phyloP scores from a whole-genome alignment of 2,888 invertebrate species.

The Amiota mariae region DNA sequence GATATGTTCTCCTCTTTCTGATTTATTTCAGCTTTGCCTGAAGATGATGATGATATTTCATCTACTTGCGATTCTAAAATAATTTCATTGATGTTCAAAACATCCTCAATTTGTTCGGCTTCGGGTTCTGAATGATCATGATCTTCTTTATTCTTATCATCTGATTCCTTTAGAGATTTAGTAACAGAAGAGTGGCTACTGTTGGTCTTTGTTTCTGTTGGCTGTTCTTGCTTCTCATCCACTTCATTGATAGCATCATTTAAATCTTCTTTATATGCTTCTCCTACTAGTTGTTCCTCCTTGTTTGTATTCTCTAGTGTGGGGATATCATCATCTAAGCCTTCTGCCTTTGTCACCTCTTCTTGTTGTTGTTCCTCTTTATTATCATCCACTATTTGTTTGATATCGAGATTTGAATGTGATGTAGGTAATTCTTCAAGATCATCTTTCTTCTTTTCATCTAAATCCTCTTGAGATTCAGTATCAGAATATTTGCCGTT shows the following conservation, averaged over 20 bases:
- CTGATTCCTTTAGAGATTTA: too few species aligned
- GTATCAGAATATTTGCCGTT: too few species aligned
- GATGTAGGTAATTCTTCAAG: too few species aligned
- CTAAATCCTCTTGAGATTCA: too few species aligned
- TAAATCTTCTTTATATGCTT: not conserved
- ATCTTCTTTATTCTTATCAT: too few species aligned
- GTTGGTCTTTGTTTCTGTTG: too few species aligned
- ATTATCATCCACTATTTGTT: too few species aligned
- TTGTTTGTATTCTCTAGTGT: not conserved
- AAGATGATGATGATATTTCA: not conserved
- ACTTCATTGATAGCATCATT: not conserved
- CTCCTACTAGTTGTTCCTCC: not conserved
- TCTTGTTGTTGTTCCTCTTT: conserved; percentile 26
- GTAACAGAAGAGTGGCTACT: too few species aligned
- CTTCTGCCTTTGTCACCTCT: not conserved
- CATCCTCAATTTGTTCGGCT: not conserved
- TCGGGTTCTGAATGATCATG: not conserved
- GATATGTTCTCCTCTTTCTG: not conserved
- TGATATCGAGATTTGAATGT: too few species aligned
- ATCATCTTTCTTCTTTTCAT: too few species aligned
- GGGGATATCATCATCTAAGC: not conserved
- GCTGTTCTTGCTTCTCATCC: not conserved
- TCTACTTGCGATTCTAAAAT: not conserved
- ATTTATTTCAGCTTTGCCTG: not conserved
- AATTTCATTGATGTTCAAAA: not conserved